Percentiles rank a stretch among this genome's conserved stretches.
Conservation (phyloP, 2,888 invertebrate genomes). For the Hedya salicella region DNA sequence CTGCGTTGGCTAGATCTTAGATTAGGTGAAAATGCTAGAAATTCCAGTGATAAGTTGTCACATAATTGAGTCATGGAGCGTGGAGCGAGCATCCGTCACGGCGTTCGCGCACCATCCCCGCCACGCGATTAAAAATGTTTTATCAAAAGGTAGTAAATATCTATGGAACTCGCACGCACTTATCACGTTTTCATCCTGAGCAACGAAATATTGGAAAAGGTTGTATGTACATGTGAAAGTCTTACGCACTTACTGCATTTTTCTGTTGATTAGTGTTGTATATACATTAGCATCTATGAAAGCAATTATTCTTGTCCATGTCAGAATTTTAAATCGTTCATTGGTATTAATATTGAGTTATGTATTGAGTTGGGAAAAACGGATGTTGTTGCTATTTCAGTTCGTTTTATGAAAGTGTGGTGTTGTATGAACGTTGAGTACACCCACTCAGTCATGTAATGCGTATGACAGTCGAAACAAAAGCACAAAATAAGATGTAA, state of each 20-base stretch:
- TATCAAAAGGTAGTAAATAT: neutral
- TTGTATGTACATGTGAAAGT: neutral
- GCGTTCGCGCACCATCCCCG: neutral
- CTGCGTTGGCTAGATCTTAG: slow-evolving; percentile 44
- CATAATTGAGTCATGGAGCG: slow-evolving; percentile 44
- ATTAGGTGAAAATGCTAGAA: slow-evolving; percentile 53
- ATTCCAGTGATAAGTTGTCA: slow-evolving; percentile 48
- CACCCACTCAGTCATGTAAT: too few species aligned
- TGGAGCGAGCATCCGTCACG: slow-evolving; percentile 24
- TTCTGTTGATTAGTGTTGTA: neutral
- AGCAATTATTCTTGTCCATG: slow-evolving; percentile 25
- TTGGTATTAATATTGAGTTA: slow-evolving; percentile 15
- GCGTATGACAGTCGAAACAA: too few species aligned
- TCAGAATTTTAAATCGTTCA: slow-evolving; percentile 22
- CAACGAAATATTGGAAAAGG: neutral
- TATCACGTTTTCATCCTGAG: neutral
- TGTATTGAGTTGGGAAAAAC: slow-evolving; percentile 15
- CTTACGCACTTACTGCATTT: neutral
- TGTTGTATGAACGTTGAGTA: too few species aligned
- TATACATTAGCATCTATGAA: slow-evolving; percentile 33
- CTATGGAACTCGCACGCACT: neutral
- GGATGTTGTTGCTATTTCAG: slow-evolving; percentile 15
- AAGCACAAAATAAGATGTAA: too few species aligned
- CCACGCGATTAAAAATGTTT: neutral
- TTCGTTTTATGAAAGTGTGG: slow-evolving; percentile 8